Percentiles rank a stretch among this genome's conserved stretches.
phyloP scores from a whole-genome alignment of 2,888 invertebrate genomes.

The Drosophila silvestris region DNA sequence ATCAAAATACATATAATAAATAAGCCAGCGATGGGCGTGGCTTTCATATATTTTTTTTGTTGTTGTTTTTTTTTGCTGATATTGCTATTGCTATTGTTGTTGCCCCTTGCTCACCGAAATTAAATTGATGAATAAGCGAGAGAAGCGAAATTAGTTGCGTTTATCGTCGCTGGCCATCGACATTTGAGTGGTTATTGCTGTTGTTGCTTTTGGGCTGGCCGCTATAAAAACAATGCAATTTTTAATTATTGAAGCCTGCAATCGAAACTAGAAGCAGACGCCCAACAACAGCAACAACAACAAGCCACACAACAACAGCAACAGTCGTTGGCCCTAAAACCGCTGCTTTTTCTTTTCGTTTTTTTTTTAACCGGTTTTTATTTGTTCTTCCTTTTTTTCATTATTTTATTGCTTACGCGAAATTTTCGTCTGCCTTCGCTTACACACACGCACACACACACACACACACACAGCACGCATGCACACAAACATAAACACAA shows the following conservation, averaged over 20 bases:
- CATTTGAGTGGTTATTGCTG: slow-evolving; percentile 13
- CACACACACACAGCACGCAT: slow-evolving; percentile 8
- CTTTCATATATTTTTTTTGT: slow-evolving; percentile 19
- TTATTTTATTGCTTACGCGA: slow-evolving; percentile 76
- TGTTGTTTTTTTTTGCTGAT: background rate
- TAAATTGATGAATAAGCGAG: slow-evolving; percentile 43
- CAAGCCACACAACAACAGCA: background rate
- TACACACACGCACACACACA: slow-evolving; percentile 18
- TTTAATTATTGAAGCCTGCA: slow-evolving; percentile 73
- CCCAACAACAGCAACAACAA: slow-evolving; percentile 22
- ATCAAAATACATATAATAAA: slow-evolving; percentile 69
- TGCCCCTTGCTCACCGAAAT: slow-evolving; percentile 31
- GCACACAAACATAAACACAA: slow-evolving; percentile 13
- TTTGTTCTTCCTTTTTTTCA: slow-evolving; percentile 45
- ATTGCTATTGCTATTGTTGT: slow-evolving; percentile 11
- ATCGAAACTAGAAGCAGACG: slow-evolving; percentile 66
- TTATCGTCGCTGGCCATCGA: slow-evolving; percentile 14
- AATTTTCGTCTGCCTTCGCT: slow-evolving; percentile 62
- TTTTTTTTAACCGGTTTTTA: slow-evolving; percentile 68
- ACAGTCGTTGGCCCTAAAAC: slow-evolving; percentile 44
- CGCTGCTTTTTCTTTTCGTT: slow-evolving; percentile 17
- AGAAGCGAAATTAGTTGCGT: slow-evolving; percentile 24
- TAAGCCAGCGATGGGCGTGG: slow-evolving; percentile 49
- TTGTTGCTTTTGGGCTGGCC: slow-evolving; percentile 7
- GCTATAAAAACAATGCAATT: slow-evolving; percentile 67